phyloP scores from a whole-genome alignment of 2,888 invertebrate species.

The Lathronympha strigana region DNA sequence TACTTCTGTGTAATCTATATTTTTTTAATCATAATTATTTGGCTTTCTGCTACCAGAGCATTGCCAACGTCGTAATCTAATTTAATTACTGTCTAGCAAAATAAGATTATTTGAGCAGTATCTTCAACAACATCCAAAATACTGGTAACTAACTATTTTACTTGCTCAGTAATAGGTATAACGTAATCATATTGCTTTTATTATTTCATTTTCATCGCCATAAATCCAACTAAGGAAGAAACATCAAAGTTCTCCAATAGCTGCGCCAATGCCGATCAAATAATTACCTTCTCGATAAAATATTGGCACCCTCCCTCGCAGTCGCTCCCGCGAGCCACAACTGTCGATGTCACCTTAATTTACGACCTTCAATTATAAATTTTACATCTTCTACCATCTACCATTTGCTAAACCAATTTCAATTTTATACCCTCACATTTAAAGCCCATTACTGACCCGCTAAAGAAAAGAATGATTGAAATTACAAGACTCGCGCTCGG shows the following conservation, averaged over 20 bases:
- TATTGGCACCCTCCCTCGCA: slow-evolving; percentile 71
- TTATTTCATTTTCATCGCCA: slow-evolving; percentile 2
- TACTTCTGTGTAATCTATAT: too few relatives aligned
- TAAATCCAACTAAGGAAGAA: slow-evolving; percentile 49
- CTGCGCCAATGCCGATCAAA: slow-evolving; percentile 73
- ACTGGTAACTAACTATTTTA: not conserved
- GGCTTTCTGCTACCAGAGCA: too few relatives aligned
- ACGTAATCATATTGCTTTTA: not conserved
- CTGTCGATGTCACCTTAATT: slow-evolving; percentile 85
- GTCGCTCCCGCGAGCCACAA: slow-evolving; percentile 71
- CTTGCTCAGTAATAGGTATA: not conserved
- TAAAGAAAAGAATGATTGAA: slow-evolving; percentile 42
- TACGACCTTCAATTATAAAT: slow-evolving; percentile 84
- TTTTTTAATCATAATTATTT: too few relatives aligned
- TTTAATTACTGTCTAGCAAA: too few relatives aligned
- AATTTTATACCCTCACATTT: slow-evolving; percentile 20
- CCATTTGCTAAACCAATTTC: slow-evolving; percentile 14
- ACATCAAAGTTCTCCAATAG: slow-evolving; percentile 60
- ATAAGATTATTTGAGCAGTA: too few relatives aligned
- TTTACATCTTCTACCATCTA: slow-evolving; percentile 63
- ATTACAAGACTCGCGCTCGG: slow-evolving; percentile 44
- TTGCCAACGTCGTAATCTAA: too few relatives aligned
- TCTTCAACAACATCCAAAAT: not conserved
- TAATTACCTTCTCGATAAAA: slow-evolving; percentile 81
- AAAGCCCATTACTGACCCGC: not conserved